phyloP scores from a whole-genome alignment of 2,888 invertebrate genomes.

The Dasypogon diadema region DNA sequence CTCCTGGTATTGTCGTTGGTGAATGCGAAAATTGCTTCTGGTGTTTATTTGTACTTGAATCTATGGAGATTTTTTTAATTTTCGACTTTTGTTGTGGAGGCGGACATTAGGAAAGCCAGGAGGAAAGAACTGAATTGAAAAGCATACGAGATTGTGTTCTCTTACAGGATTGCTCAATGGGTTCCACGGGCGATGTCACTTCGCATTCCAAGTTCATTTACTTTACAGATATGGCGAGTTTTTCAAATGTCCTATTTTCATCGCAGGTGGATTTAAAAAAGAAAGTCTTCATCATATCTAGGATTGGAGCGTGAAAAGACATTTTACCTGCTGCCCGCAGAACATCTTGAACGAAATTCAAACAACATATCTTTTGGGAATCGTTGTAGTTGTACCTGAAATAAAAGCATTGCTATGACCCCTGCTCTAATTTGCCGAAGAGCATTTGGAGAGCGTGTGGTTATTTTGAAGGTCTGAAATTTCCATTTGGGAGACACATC shows the following conservation, averaged over 20 bases:
- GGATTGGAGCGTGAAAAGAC: no score
- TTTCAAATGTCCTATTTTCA: neutral
- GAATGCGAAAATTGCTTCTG: constrained; percentile 33
- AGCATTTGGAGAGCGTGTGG: no score
- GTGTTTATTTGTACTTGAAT: constrained; percentile 35
- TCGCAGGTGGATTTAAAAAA: constrained; percentile 4
- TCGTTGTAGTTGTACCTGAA: no score
- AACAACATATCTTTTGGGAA: no score
- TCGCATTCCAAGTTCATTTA: constrained; percentile 43
- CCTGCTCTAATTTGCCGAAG: no score
- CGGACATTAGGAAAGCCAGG: constrained; percentile 37
- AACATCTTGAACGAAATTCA: no score
- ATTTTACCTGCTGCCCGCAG: no score
- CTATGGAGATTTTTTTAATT: constrained; percentile 45
- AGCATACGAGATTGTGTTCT: constrained; percentile 13
- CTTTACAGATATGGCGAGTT: neutral
- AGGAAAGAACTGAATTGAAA: constrained; percentile 28
- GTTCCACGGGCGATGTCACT: constrained; percentile 32
- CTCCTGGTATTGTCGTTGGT: constrained; percentile 33
- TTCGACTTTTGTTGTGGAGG: constrained; percentile 40
- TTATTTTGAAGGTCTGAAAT: no score
- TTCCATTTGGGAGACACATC: no score
- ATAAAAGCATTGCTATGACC: no score
- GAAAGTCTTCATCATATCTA: neutral
- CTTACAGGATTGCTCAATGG: constrained; percentile 25